phyloP scores from a whole-genome alignment of 2,113 vertebrate genomes.

The Tragelaphus imberbis region DNA sequence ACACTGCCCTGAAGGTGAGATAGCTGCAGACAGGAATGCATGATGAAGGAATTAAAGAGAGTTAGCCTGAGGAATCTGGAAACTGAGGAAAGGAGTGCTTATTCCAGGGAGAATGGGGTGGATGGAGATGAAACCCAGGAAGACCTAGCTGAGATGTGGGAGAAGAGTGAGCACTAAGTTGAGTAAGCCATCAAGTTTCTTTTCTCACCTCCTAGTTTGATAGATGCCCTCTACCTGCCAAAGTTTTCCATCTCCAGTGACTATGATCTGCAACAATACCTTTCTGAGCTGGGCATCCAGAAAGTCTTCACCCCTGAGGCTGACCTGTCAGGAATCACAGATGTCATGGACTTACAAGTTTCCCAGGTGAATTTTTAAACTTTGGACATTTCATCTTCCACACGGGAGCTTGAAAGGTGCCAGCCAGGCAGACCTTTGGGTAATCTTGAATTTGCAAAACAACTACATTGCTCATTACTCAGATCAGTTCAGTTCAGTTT shows the following conservation, averaged over 20 bases:
- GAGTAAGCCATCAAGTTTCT: fast-evolving
- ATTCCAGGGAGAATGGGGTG: fast-evolving
- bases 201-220: not conserved
- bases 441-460: not conserved
- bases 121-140: fast-evolving
- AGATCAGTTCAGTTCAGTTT: not conserved
- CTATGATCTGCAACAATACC: fast-evolving
- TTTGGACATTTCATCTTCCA: fast-evolving
- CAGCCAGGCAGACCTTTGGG: fast-evolving
- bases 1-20: fast-evolving
- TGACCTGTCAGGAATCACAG: not conserved
- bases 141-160: fast-evolving
- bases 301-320: not conserved
- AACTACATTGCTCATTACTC: not conserved
- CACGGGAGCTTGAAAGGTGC: fast-evolving
- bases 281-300: not conserved
- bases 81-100: fast-evolving
- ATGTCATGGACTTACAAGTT: not conserved
- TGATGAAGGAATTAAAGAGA: not conserved
- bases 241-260: constrained; percentile 22
- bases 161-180: fast-evolving
- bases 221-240: not conserved
- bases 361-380: not conserved
- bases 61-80: fast-evolving
- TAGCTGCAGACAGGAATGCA: fast-evolving